Evolutionary conservation across 92 coral and sea anemone genomes (phyloP).

Genomic region (Paramuricea clavata): DNA sequence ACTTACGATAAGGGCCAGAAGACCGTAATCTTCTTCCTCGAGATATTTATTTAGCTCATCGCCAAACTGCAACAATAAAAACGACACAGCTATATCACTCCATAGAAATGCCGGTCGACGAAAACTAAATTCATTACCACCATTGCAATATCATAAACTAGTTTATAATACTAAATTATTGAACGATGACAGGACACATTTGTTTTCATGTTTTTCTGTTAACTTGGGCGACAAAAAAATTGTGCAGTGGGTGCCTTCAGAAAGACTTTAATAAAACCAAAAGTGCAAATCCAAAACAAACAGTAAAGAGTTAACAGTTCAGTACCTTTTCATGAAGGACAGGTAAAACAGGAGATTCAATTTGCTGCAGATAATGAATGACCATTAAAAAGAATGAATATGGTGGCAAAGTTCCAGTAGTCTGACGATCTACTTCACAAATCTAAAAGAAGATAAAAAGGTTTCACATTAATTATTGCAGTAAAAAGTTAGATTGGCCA

Average conservation of each 20-base stretch:
- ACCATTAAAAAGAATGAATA: constrained; percentile 89
- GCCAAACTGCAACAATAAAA: background rate
- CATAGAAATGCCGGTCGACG: background rate
- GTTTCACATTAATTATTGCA: too few species aligned
- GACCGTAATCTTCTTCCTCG: background rate
- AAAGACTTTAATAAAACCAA: background rate
- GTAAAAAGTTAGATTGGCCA: too few species aligned
- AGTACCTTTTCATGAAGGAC: constrained; percentile 74
- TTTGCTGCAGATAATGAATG: constrained; percentile 87
- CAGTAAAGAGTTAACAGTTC: background rate
- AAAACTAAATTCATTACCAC: background rate
- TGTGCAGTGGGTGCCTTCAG: background rate
- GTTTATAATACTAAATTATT: background rate
- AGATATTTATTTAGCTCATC: background rate
- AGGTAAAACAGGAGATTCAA: constrained; percentile 84
- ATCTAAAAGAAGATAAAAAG: constrained; percentile 59
- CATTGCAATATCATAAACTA: too few species aligned
- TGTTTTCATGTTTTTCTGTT: background rate
- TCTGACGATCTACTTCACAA: constrained; percentile 79
- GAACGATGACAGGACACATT: background rate
- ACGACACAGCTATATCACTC: too few species aligned
- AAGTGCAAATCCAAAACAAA: background rate
- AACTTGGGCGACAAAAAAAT: too few species aligned
- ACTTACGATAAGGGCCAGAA: constrained; percentile 27
- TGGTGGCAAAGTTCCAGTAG: constrained; percentile 86